Evolutionary conservation across 2,113 vertebrate genomes (phyloP).

Genomic region (Amphilophus citrinellus): DNA sequence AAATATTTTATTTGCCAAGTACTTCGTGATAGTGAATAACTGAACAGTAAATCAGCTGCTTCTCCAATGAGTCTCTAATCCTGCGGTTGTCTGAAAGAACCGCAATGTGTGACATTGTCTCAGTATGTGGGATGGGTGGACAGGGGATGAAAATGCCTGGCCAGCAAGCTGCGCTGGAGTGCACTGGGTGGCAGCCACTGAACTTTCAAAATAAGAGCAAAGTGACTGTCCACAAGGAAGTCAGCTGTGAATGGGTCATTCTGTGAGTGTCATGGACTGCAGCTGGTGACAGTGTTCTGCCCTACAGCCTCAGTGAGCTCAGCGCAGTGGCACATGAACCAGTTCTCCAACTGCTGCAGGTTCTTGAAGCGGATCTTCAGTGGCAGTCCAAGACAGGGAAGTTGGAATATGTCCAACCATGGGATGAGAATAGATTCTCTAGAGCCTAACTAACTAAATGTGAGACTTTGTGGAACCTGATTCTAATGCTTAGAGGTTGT

Average conservation of each 20-base stretch:
- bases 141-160: not conserved
- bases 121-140: not conserved
- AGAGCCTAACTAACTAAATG: not conserved
- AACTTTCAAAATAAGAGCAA: slow-evolving; percentile 8
- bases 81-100: not conserved
- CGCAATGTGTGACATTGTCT: not conserved
- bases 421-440: not conserved
- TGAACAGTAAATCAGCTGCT: not conserved
- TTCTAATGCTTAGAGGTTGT: not conserved
- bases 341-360: not conserved
- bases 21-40: not conserved
- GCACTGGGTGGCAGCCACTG: not conserved
- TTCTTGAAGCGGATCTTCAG: not conserved
- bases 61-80: not conserved
- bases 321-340: not conserved
- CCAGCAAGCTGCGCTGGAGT: not conserved
- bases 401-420: not conserved
- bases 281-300: not conserved
- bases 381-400: not conserved
- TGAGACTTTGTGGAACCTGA: not conserved
- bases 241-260: not conserved
- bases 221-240: not conserved
- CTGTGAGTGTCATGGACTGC: not conserved
- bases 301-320: not conserved
- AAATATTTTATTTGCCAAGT: slow-evolving; percentile 4